Evolutionary conservation across 2,888 invertebrate species (phyloP).

Genomic region (Ceramica pisi): DNA sequence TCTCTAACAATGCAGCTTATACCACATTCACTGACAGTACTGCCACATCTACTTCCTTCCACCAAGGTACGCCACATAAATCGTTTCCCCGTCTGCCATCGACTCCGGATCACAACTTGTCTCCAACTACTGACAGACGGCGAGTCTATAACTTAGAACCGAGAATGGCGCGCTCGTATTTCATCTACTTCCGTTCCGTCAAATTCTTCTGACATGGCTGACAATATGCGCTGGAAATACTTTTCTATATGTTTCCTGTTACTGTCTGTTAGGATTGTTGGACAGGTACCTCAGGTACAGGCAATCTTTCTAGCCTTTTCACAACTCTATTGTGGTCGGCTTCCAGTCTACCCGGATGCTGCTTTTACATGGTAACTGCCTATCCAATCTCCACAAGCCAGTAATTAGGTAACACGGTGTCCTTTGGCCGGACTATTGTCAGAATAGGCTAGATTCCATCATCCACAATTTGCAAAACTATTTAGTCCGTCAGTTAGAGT

Average conservation of each 20-base stretch:
- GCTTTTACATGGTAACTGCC: too few relatives aligned
- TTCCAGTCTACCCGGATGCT: too few relatives aligned
- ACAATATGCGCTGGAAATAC: constrained; percentile 11
- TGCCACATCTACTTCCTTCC: background rate
- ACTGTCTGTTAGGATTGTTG: constrained; percentile 19
- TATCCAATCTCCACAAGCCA: too few relatives aligned
- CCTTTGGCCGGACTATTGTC: too few relatives aligned
- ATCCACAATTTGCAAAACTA: too few relatives aligned
- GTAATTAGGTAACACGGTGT: too few relatives aligned
- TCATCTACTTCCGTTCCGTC: constrained; percentile 42
- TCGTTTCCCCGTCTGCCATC: constrained; percentile 17
- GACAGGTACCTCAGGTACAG: background rate
- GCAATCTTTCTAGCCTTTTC: background rate
- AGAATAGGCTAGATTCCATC: too few relatives aligned
- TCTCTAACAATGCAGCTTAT: background rate
- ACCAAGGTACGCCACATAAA: constrained; percentile 20
- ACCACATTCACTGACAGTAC: background rate
- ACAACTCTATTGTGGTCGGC: background rate
- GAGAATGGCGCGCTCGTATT: constrained; percentile 30
- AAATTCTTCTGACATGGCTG: constrained; percentile 33
- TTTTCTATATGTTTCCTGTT: constrained; percentile 30
- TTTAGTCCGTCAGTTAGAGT: too few relatives aligned
- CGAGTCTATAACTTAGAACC: constrained; percentile 27
- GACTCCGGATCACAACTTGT: constrained; percentile 48
- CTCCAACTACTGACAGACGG: constrained; percentile 53